Evolutionary conservation across 2,113 vertebrate genomes (phyloP).

Genomic region (Malaclemys terrapin): DNA sequence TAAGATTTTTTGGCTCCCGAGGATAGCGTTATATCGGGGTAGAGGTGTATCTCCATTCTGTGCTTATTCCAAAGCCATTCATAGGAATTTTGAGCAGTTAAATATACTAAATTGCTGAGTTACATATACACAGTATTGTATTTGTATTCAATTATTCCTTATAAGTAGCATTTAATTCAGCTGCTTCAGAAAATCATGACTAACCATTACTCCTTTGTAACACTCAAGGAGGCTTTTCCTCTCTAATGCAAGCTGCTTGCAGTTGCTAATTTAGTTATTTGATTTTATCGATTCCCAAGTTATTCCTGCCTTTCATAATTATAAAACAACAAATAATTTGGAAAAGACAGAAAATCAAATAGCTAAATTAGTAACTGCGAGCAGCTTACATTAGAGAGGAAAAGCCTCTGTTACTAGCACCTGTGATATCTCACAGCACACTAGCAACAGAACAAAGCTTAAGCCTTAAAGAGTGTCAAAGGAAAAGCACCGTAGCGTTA

Average conservation of each 20-base stretch:
- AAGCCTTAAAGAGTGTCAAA: neutral
- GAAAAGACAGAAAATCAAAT: neutral
- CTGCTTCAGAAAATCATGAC: neutral
- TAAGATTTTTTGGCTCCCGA: no score
- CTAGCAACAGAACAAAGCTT: neutral
- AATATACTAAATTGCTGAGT: neutral
- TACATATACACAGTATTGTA: neutral
- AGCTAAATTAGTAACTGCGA: neutral
- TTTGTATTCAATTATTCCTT: neutral
- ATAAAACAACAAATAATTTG: neutral
- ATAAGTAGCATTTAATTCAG: neutral
- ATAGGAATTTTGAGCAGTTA: neutral
- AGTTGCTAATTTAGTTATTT: neutral
- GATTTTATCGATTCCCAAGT: neutral
- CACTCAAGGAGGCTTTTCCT: neutral
- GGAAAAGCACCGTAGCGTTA: neutral
- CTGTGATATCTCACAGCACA: neutral
- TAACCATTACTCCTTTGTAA: neutral
- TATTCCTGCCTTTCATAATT: neutral
- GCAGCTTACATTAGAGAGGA: neutral
- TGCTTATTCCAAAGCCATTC: neutral
- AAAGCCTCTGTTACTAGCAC: neutral
- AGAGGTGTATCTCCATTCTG: no score
- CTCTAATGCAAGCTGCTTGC: neutral
- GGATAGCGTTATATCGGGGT: no score